Evolutionary conservation across 2,797 vertebrate genomes (phyloP).

Genomic region (Phrynocephalus vlangalii): DNA sequence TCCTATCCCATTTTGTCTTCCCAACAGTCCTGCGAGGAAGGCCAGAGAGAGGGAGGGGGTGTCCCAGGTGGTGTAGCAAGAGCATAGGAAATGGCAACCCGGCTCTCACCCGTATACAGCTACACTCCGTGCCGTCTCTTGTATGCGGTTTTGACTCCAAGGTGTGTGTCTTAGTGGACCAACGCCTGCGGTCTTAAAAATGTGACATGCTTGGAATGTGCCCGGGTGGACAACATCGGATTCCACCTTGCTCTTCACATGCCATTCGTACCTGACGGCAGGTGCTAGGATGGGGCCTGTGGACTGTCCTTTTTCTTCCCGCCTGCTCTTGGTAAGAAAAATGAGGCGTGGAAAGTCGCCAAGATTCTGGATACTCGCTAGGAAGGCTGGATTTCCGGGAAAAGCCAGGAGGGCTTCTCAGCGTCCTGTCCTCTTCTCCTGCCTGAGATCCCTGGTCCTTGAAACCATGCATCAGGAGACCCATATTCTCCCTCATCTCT

Average conservation of each 20-base stretch:
- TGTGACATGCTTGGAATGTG: slow-evolving; percentile 13
- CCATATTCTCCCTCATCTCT: not conserved
- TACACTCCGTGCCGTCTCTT: not conserved
- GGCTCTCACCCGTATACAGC: too few relatives aligned
- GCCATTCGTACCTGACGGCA: slow-evolving; percentile 5
- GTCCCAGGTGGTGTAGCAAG: too few relatives aligned
- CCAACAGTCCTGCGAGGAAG: not conserved
- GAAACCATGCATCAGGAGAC: not conserved
- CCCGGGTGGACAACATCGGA: not conserved
- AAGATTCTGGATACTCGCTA: not conserved
- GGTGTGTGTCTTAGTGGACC: not conserved
- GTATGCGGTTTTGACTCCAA: not conserved
- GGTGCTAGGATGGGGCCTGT: not conserved
- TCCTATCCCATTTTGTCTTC: not conserved
- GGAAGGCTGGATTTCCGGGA: not conserved
- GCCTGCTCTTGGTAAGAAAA: not conserved
- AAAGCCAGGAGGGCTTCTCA: too few relatives aligned
- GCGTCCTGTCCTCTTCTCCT: too few relatives aligned
- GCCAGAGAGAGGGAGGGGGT: not conserved
- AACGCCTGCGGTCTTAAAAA: not conserved
- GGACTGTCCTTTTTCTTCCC: not conserved
- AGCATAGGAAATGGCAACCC: too few relatives aligned
- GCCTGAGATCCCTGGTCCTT: not conserved
- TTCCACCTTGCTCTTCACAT: not conserved
- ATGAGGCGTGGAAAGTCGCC: not conserved